Evolutionary conservation across 2,797 vertebrate genomes (phyloP).

Genomic region (Glossophaga mutica): DNA sequence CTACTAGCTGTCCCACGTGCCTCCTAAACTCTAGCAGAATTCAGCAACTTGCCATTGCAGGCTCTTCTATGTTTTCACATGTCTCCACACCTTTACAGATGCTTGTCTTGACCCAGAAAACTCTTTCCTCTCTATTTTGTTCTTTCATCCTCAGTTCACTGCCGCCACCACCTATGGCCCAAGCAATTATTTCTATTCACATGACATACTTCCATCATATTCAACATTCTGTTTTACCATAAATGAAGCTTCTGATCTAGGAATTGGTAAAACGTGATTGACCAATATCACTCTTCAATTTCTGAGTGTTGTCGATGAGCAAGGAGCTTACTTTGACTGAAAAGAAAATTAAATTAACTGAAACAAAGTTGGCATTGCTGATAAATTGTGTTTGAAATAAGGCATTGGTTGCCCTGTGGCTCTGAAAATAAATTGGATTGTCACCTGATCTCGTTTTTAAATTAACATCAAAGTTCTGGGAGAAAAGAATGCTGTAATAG

Average conservation of each 20-base stretch:
- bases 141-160: neutral
- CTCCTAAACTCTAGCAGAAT: neutral
- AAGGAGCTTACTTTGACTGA: neutral
- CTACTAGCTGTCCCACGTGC: neutral
- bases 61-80: neutral
- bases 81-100: neutral
- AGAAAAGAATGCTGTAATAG: neutral
- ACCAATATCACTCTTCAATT: neutral
- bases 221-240: neutral
- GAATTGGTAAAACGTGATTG: neutral
- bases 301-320: neutral
- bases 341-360: neutral
- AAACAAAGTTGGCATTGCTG: neutral
- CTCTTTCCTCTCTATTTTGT: neutral
- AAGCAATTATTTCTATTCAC: neutral
- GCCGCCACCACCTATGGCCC: too few species aligned
- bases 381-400: neutral
- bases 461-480: neutral
- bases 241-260: neutral
- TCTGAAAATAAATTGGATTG: neutral
- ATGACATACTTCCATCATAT: neutral
- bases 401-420: neutral
- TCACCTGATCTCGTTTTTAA: neutral
- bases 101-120: neutral
- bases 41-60: neutral